Percentiles rank a stretch among this genome's conserved stretches.
phyloP scores from a whole-genome alignment of 2,113 vertebrate genomes.

The Felis chaus region DNA sequence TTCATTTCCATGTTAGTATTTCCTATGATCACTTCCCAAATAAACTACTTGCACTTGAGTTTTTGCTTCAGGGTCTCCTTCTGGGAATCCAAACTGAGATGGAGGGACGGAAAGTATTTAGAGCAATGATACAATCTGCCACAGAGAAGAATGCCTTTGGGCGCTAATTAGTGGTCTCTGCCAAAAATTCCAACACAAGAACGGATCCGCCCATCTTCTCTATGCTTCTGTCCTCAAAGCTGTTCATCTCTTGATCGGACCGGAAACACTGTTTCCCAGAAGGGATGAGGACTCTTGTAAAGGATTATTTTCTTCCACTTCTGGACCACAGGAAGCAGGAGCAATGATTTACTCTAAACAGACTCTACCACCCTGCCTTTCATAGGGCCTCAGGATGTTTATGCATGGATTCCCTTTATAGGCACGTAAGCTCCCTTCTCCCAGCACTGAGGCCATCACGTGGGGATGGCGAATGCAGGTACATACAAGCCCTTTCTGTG shows the following conservation, averaged over 20 bases:
- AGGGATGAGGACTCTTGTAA: neutral
- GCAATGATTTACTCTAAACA: neutral
- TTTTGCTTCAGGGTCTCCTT: neutral
- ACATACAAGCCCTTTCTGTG: neutral
- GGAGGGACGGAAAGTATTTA: conserved; percentile 11
- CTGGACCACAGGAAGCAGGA: conserved; percentile 16
- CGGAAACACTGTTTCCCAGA: neutral
- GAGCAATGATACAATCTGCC: neutral
- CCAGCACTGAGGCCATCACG: neutral
- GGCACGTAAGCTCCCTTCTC: neutral
- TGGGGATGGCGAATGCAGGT: neutral
- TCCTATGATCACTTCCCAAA: neutral
- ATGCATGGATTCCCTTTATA: neutral
- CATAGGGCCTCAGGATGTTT: neutral
- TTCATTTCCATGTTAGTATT: neutral
- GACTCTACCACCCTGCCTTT: neutral
- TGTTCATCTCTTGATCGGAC: neutral
- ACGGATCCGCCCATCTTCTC: neutral
- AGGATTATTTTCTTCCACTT: conserved; percentile 5
- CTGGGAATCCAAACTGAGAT: neutral
- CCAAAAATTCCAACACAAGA: neutral
- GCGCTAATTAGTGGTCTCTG: neutral
- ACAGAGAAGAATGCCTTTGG: neutral
- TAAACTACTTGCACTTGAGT: neutral
- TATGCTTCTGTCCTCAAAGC: neutral